Base-by-base conservation (phyloP, 2,888 invertebrate genomes). In the Volucella zonaria region DNA sequence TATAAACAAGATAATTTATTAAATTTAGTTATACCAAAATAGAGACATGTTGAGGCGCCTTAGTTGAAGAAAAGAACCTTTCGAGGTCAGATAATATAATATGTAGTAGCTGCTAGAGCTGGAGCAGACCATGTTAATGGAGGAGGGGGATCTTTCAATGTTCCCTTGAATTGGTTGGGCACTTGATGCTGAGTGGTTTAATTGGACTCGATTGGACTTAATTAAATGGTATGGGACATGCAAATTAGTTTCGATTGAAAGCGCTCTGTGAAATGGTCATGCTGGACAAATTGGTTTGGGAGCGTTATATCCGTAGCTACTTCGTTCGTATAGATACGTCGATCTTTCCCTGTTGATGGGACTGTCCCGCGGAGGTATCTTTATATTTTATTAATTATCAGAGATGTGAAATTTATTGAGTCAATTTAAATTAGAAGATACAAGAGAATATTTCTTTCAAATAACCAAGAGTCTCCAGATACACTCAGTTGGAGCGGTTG, bases 121-220 rank as follows among this genome's bases (percentile, higher is more conserved):
- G 52, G n/a, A 61, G 61, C 15, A n/a, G n/a, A n/a, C 43, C 11
- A 18, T 6, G 64, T 10, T 40, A 40, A 51, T 40, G 61, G 31
- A 31, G 10, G 56, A 58, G 52, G 66, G 56, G 51, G 71, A 56
- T 66, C 66, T 71, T 66, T 43, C 49, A 59, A 31, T 31, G 31
- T 59, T 61, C 52, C 45, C 38, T 62, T 80, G 58, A 49, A 49
- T 56, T 64, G 68, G 52, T 12, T 45, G 14, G 15, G n/a, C 8
- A 2, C 8, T 49, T 40, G 45, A 38, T 68, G 47, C 38, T 76
- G 67, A 73, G 47, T 81, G 71, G 38, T 78, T 86, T 73, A 79
- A 87, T 86, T 87, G 82, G 74, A 61, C 75, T 82, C 70, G 82
- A 87, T 87, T 87, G 87, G 54, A 42, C 58, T 76, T 75, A 82